Base-by-base conservation (phyloP, 2,797 vertebrate species). In the Varecia variegata region DNA sequence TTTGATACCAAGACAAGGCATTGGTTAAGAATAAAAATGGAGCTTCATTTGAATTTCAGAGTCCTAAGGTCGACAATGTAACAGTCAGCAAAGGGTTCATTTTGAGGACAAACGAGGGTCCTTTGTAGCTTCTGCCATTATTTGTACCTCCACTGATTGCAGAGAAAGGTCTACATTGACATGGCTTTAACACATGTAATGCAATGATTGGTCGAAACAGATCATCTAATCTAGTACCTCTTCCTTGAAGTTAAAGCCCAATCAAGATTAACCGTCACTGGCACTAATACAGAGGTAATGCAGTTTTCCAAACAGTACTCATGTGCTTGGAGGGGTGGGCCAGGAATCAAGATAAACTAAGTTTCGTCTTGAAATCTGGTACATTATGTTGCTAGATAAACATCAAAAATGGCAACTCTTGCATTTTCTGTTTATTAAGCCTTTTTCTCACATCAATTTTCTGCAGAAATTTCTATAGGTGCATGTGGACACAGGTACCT, bases 361-460 rank as follows among this genome's bases (percentile, higher is more conserved):
- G 17, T 73, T 56, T 94, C 60, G 4, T 54, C 83, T 83, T 82
- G 58, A 76, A 88, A 87, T 56, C 35, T 18, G 17, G 18, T 35
- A 43, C 15, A 35, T 32, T 20, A 43, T 43, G 60, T 67, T 87
- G 52, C 25, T 87, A 74, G 71, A 45, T 43, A 92, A 80, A 77
- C n/a, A 80, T 43, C n/a, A 81, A 93, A 87, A 71, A 52, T n/a
- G 73, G 50, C 0, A 6, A 71, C 35, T 45, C 76, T 47, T 62
- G 56, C 38, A 52, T 67, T 17, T 45, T 95, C 82, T 95, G 20
- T 77, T 87, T 86, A 74, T 43, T 73, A 83, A 62, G 58, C 3
- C 23, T 68, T 74, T 52, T 43, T 73, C 65, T 96, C 70, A 54
- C 68, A 76, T 76, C 54, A 56, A 30, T 94, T 94, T 96, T 88